Evolutionary conservation across 2,113 vertebrate genomes (phyloP).

Genomic region (Eudyptes chrysolophus): DNA sequence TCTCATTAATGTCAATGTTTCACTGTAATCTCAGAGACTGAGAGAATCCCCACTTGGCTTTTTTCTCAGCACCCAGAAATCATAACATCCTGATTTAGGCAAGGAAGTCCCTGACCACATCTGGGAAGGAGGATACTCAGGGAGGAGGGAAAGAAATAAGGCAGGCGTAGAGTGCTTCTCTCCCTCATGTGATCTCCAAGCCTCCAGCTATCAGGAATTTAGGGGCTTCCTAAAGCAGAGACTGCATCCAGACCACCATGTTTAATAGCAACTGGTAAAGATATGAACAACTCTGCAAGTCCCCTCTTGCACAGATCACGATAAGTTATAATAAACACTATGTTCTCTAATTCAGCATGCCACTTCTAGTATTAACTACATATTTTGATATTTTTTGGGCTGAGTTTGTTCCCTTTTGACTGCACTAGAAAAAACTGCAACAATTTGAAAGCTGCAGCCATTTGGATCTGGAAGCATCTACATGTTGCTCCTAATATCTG

Average conservation of each 20-base stretch:
- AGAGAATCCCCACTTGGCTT: not conserved
- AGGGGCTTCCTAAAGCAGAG: not conserved
- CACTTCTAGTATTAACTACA: not conserved
- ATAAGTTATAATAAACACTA: not conserved
- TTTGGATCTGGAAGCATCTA: not conserved
- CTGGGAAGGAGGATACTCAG: not conserved
- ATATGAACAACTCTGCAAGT: not conserved
- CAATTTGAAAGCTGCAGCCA: not conserved
- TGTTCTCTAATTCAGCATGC: not conserved
- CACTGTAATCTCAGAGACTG: rapidly evolving
- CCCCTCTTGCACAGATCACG: rapidly evolving
- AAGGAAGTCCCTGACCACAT: not conserved
- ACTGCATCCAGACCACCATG: not conserved
- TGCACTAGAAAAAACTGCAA: not conserved
- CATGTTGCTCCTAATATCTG: rapidly evolving
- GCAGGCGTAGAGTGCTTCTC: rapidly evolving
- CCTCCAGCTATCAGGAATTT: not conserved
- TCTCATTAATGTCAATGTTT: not conserved
- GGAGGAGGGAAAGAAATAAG: not conserved
- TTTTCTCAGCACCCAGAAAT: not conserved
- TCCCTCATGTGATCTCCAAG: not conserved
- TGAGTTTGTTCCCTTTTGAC: not conserved
- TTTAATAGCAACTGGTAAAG: not conserved
- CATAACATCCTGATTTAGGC: not conserved
- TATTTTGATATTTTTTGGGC: not conserved